Base-by-base conservation (phyloP, 1,140 invertebrate species). In the Onthophagus taurus region DNA sequence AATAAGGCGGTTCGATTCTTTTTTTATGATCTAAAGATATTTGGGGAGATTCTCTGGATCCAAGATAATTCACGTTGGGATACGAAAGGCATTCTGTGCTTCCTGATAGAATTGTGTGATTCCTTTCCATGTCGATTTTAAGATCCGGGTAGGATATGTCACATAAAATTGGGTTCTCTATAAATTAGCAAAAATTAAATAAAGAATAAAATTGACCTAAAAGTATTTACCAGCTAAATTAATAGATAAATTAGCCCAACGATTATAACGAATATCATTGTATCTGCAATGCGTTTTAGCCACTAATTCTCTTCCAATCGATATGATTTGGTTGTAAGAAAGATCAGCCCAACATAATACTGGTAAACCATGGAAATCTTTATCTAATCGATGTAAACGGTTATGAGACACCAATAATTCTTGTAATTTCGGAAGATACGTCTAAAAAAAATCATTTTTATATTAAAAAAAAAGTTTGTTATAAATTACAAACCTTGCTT, bases 351-450 rank as follows among this genome's bases (percentile, higher is more conserved):
- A 74, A 55, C 85, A 89, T 2, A 89, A 66, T 0, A 77, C 75
- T 1, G 84, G 84, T 36, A 88, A 67, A 1, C 83, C 83, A 48
- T 85, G 81, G 58, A 89, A 86, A 61, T 87, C 84, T 52, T 77
- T 75, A 20, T 85, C 80, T 42, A 86, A 66, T 20, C 75, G 65
- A 3, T 74, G 77, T 2, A 89, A 65, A 31, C 77, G 75, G 59
- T 89, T 88, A 56, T 84, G 74, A 19, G 79, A 78, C 3, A 80
- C 81, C 42, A 80, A 74, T n/a, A 89, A 58, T 49, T 81, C 76
- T 57, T 83, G 81, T 43, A 89, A 59, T 7, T 75, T 73, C 5
- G 83, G 83, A 31, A 89, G 65, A 61, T 76, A 76, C n/a, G 81
- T 83, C 84, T 89, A 66, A 49, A 72, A 71, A 50, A 38, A 43